Conservation (phyloP, 1,140 invertebrate genomes). For the Drosophila punjabiensis region DNA sequence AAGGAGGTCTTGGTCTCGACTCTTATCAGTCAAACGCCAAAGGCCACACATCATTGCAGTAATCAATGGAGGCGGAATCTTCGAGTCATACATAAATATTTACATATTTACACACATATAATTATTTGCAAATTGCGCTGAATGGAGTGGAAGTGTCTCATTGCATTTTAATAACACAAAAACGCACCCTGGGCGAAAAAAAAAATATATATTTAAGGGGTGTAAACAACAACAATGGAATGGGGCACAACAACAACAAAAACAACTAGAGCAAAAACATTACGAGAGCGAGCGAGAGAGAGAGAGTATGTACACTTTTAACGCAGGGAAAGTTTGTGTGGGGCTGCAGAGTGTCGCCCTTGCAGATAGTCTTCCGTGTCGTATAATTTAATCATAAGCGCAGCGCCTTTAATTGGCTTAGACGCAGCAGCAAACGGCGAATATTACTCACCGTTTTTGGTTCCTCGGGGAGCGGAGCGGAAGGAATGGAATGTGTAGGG, state of each 20-base stretch:
- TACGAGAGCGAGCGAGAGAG: conserved; percentile 10
- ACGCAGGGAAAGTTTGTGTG: conserved; percentile 32
- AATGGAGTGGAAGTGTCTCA: conserved; percentile 8
- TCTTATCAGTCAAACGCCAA: conserved; percentile 42
- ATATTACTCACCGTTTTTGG: conserved; percentile 80
- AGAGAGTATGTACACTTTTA: conserved; percentile 41
- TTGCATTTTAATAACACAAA: conserved; percentile 23
- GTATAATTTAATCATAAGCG: conserved; percentile 36
- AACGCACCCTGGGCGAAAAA: conserved; percentile 44
- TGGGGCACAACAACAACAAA: conserved; percentile 1
- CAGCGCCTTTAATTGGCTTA: conserved; percentile 65
- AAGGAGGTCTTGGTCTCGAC: conserved; percentile 11
- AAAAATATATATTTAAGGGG: conserved; percentile 46
- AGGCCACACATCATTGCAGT: conserved; percentile 34
- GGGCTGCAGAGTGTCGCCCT: conserved; percentile 10
- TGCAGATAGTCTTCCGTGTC: conserved; percentile 21
- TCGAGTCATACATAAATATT: neutral
- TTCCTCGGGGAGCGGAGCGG: conserved; percentile 45
- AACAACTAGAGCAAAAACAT: conserved; percentile 1
- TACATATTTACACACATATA: neutral
- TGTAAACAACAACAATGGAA: conserved; percentile 48
- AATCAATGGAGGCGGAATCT: conserved; percentile 22
- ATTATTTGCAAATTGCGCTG: conserved; percentile 15
- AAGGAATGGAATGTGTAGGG: conserved; percentile 63
- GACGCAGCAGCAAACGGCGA: conserved; percentile 35